Evolutionary conservation across 2,888 invertebrate species (phyloP), one percentile per base, ranked within the genome.

Genomic region (Fabriciana adippe): DNA sequence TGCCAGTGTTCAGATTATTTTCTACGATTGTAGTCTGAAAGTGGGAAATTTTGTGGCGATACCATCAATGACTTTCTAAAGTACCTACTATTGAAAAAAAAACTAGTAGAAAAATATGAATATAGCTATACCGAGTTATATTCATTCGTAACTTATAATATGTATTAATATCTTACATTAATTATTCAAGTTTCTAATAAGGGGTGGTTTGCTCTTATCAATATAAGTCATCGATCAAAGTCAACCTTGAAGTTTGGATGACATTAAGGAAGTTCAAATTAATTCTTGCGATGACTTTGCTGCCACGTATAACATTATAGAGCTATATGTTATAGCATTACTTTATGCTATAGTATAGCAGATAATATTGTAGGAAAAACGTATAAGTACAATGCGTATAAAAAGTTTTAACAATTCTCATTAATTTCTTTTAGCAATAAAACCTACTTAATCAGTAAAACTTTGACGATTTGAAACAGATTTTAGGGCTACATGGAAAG

Each of bases 1-100:
- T 64, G 60, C 54, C 54, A 64, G 26, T 56, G 53, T 66, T 69
- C 45, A 66, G 61, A 69, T 66, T 68, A 66, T 54, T 66, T 65
- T 60, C 56, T 45, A 54, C 35, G 54, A 63, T 57, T 66, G 50
- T 26, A 63, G 50, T 62, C 62, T 21, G 54, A 60, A 59, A 48
- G 6, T 54, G 35, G 31, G 31, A 60, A 55, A 60, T 48, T 59
- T 55, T 53, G 53, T 54, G 45, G 45, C 11, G 14, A 47, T 35
- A 50, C 1, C 6, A 48, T 54, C 1, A 31, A 54, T 13, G 26
- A n/a, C 8, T 53, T 53, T 53, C 14, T 26, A 55, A n/a, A n/a
- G 55, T 18, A n/a, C n/a, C n/a, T 5, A 1, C 6, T 26, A 15
- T 35, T 35, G 6, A 14, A 54, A 8, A 55, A 55, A 54, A 54